phyloP scores from a whole-genome alignment of 2,797 vertebrate species.

The Manis javanica region DNA sequence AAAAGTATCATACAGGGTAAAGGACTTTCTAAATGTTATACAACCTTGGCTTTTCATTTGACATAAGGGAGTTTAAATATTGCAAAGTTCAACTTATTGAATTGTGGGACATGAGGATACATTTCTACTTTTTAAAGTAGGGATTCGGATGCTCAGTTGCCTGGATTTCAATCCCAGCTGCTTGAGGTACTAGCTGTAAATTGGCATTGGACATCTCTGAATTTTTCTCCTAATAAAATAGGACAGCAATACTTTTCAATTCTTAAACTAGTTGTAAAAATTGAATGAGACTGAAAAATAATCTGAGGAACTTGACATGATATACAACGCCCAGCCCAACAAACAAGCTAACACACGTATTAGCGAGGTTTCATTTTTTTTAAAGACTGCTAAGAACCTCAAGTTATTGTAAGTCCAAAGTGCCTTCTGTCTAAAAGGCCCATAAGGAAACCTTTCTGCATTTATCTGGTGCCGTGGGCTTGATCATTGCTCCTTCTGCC shows the following conservation, averaged over 20 bases:
- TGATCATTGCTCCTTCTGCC: background rate
- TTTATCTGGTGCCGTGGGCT: background rate
- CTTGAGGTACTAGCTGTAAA: background rate
- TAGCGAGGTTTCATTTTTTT: background rate
- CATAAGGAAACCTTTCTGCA: background rate
- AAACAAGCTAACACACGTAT: background rate
- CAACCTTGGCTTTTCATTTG: background rate
- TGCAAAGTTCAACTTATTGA: background rate
- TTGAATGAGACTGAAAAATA: background rate
- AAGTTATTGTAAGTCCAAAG: background rate
- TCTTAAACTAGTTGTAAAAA: background rate
- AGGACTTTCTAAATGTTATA: background rate
- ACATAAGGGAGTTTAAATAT: background rate
- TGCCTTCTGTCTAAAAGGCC: background rate
- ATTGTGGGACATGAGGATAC: background rate
- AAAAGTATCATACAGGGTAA: background rate
- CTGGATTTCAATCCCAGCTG: background rate
- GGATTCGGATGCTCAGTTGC: background rate
- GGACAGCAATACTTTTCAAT: background rate
- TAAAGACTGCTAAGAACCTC: background rate
- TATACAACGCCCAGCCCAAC: too few species aligned
- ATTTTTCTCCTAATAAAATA: background rate
- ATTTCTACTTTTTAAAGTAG: background rate
- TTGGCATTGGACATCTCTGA: slow-evolving; percentile 12
- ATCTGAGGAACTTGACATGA: background rate